Conservation (phyloP, 2,888 invertebrate species). For the Lobophora halterata region DNA sequence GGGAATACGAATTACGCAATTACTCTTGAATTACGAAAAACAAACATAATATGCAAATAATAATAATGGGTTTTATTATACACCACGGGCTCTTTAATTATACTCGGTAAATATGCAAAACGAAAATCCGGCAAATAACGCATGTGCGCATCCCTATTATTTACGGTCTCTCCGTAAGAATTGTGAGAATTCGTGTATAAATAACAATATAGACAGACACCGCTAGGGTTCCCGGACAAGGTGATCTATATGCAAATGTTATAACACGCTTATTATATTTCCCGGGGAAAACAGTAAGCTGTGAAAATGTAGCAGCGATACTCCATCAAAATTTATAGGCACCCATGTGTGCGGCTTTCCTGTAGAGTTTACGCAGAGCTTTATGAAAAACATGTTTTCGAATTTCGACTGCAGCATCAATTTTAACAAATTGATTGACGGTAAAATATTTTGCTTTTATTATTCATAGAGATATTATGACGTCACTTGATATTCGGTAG, state of each 20-base stretch:
- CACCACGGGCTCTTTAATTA: conserved; percentile 42
- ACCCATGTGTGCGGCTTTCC: conserved; percentile 42
- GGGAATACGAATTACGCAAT: no score
- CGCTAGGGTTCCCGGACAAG: conserved; percentile 50
- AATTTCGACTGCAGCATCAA: conserved; percentile 30
- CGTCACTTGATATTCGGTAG: no score
- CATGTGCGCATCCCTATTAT: conserved; percentile 50
- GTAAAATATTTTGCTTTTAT: conserved; percentile 6
- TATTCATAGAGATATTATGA: not conserved
- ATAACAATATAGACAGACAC: conserved; percentile 55
- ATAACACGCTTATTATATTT: conserved; percentile 79
- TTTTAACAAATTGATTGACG: conserved; percentile 37
- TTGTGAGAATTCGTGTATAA: conserved; percentile 54
- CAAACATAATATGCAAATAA: conserved; percentile 17
- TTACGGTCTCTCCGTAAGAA: conserved; percentile 62
- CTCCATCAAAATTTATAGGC: conserved; percentile 70
- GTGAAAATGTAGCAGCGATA: conserved; percentile 56
- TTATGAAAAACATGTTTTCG: conserved; percentile 51
- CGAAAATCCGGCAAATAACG: conserved; percentile 45
- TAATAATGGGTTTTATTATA: conserved; percentile 22
- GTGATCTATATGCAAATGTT: conserved; percentile 80
- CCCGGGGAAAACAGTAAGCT: conserved; percentile 62
- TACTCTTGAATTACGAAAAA: conserved; percentile 16
- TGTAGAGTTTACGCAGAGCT: conserved; percentile 30
- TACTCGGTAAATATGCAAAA: conserved; percentile 49